Evolutionary conservation across 2,113 vertebrate genomes (phyloP).

Genomic region (Nipponia nippon): DNA sequence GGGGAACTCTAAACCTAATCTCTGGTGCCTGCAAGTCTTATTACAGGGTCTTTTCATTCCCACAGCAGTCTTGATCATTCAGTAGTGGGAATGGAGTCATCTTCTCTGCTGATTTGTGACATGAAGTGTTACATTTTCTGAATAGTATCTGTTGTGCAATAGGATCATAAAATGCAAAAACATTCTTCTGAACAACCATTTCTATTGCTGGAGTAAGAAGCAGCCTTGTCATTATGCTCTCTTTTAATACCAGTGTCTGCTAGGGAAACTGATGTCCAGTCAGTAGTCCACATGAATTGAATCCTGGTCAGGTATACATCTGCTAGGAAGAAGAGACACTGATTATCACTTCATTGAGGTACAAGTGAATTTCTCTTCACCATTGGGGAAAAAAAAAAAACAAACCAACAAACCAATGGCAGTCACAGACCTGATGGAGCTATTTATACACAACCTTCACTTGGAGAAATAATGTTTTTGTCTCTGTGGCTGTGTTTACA

Average conservation of each 20-base stretch:
- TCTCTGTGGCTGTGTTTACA: background rate
- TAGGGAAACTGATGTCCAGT: background rate
- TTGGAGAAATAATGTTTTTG: background rate
- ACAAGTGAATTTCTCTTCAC: background rate
- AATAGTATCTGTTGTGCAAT: background rate
- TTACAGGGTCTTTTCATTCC: background rate
- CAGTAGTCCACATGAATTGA: background rate
- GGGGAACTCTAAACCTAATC: background rate
- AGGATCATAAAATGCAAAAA: background rate
- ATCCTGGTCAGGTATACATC: background rate
- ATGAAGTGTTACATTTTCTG: background rate
- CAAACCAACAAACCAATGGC: background rate
- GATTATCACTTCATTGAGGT: background rate
- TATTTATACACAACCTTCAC: background rate
- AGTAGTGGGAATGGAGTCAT: background rate
- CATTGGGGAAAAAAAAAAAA: background rate
- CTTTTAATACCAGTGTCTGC: background rate
- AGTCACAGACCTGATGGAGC: background rate
- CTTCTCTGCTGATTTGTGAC: background rate
- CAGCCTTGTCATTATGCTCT: background rate
- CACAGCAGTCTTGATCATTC: background rate
- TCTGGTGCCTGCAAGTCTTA: background rate
- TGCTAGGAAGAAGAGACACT: background rate
- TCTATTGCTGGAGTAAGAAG: background rate
- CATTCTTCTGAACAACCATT: background rate